A percentile compares a stretch with the other conserved stretches of the same genome.
Conservation (phyloP, 2,888 invertebrate genomes). For the Andrena camellia region DNA sequence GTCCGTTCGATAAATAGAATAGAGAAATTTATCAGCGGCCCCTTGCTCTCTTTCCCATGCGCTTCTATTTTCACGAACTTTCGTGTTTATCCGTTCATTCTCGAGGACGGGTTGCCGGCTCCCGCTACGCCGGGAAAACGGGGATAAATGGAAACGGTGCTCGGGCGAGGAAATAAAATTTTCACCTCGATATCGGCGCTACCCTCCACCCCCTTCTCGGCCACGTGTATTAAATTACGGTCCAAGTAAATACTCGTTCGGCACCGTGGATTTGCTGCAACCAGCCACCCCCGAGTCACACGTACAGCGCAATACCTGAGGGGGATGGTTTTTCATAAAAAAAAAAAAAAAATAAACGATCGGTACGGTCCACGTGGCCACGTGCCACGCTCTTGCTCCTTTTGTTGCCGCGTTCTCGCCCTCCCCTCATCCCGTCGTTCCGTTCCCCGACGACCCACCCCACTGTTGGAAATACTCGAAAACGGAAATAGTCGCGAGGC, state of each 20-base stretch:
- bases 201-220: not conserved
- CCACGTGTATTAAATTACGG: conserved; percentile 38
- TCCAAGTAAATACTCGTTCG: conserved; percentile 28
- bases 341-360: conserved; percentile 31
- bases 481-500: conserved; percentile 41
- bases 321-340: conserved; percentile 20
- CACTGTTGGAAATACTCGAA: conserved; percentile 19
- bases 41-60: not conserved
- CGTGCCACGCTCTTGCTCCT: not conserved
- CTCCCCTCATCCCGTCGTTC: not conserved
- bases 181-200: conserved; percentile 22
- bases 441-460: not conserved
- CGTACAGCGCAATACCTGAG: not conserved
- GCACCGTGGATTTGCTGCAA: not conserved
- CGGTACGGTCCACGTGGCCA: conserved; percentile 11
- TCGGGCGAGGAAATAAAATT: conserved; percentile 33
- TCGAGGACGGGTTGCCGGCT: not conserved
- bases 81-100: not conserved
- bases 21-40: not conserved
- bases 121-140: not conserved
- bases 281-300: not conserved
- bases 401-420: not conserved
- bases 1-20: not conserved
- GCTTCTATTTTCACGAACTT: not conserved
- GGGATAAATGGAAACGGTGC: conserved; percentile 11